Percentiles rank a stretch among this genome's conserved stretches.
Conservation (phyloP, 2,888 invertebrate species). For the Drosophila glabriapex region DNA sequence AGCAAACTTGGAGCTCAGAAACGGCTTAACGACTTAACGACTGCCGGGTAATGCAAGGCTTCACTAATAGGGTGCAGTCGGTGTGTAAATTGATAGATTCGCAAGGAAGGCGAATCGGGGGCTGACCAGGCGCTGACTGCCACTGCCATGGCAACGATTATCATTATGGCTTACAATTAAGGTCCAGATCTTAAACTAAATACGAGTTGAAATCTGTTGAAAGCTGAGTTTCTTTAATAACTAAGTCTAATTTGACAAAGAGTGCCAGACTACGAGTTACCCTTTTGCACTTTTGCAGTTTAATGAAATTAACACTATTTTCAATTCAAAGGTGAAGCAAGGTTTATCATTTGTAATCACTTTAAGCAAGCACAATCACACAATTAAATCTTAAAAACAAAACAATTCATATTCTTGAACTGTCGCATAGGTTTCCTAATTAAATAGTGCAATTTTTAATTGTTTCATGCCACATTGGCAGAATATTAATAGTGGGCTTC, state of each 20-base stretch:
- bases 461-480: too few species aligned
- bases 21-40: conserved; percentile 20
- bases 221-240: not conserved
- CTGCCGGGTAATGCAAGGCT: not conserved
- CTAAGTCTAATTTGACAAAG: not conserved
- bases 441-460: too few species aligned
- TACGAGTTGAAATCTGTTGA: conserved; percentile 10
- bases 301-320: not conserved
- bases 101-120: not conserved
- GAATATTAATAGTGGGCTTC: not conserved
- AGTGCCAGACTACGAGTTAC: not conserved
- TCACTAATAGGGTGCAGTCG: conserved; percentile 31
- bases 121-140: not conserved
- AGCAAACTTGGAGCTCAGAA: conserved; percentile 30
- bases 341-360: not conserved
- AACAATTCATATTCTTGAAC: not conserved
- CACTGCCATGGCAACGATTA: conserved; percentile 38
- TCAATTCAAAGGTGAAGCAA: not conserved
- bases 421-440: not conserved
- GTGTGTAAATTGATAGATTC: conserved; percentile 57
- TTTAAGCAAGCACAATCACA: not conserved
- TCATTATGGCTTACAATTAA: conserved; percentile 35
- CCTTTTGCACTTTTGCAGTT: not conserved
- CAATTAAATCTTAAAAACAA: not conserved
- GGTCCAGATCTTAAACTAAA: conserved; percentile 22